phyloP scores from a whole-genome alignment of 2,113 vertebrate genomes.

The Burhinus bistriatus region DNA sequence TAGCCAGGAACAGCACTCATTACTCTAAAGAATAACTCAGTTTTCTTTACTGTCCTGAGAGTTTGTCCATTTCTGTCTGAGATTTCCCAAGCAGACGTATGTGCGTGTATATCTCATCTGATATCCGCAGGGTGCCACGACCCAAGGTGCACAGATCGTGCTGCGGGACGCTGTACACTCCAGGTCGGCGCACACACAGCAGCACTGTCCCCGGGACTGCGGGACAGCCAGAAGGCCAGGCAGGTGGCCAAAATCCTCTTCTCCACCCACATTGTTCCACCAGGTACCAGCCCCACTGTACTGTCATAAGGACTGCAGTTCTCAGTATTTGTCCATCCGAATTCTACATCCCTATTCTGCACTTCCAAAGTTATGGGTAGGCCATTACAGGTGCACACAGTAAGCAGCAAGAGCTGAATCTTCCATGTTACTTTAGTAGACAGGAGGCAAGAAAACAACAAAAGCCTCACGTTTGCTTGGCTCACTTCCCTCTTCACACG shows the following conservation, averaged over 20 bases:
- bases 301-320: background rate
- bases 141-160: accelerated
- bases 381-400: accelerated
- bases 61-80: accelerated
- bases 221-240: background rate
- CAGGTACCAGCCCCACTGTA: background rate
- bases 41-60: background rate
- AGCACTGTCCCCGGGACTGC: accelerated
- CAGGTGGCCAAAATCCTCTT: background rate
- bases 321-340: background rate
- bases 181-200: accelerated
- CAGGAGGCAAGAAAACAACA: background rate
- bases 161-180: accelerated
- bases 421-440: background rate
- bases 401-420: background rate
- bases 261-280: background rate
- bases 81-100: background rate
- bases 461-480: background rate
- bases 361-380: background rate
- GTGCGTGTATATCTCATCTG: accelerated
- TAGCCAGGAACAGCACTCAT: background rate
- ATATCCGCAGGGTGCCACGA: accelerated
- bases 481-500: background rate
- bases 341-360: background rate
- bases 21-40: background rate